These are phyloP conservation scores for Cyclopterus lumpus DNA, from an alignment of 2,797 vertebrate species.

Conservation along the genomic window DNA sequence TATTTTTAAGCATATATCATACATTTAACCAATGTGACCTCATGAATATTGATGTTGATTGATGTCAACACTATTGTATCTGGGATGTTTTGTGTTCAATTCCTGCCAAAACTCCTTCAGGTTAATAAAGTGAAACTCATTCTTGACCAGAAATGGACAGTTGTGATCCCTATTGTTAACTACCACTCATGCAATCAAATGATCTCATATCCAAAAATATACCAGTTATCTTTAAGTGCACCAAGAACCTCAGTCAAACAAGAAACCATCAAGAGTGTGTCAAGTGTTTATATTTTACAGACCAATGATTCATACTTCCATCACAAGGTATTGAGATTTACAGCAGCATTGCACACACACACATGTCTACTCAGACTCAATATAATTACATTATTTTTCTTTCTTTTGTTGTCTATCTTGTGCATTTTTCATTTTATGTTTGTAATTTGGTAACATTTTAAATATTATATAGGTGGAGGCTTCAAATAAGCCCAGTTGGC, in stretches of 20 bases:
- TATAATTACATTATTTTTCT: no score
- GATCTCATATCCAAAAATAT: not conserved
- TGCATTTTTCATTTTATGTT: no score
- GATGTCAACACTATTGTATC: not conserved
- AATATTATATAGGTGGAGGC: no score
- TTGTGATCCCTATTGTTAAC: not conserved
- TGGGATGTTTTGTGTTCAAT: no score
- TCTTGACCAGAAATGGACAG: not conserved
- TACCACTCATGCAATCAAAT: not conserved
- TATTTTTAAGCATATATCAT: not conserved
- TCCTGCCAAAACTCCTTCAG: not conserved
- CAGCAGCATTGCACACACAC: not conserved
- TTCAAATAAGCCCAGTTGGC: no score
- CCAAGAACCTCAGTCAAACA: not conserved
- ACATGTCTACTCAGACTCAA: no score
- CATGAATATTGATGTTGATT: not conserved
- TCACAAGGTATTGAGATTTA: not conserved
- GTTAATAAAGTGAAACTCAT: not conserved
- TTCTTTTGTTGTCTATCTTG: no score
- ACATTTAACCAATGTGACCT: not conserved
- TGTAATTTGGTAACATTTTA: no score
- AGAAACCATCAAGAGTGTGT: not conserved
- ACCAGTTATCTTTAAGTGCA: not conserved
- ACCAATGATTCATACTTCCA: not conserved
- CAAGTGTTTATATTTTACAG: not conserved